Base-by-base conservation (phyloP, 1,140 invertebrate species). In the Drosophila kohkoa region DNA sequence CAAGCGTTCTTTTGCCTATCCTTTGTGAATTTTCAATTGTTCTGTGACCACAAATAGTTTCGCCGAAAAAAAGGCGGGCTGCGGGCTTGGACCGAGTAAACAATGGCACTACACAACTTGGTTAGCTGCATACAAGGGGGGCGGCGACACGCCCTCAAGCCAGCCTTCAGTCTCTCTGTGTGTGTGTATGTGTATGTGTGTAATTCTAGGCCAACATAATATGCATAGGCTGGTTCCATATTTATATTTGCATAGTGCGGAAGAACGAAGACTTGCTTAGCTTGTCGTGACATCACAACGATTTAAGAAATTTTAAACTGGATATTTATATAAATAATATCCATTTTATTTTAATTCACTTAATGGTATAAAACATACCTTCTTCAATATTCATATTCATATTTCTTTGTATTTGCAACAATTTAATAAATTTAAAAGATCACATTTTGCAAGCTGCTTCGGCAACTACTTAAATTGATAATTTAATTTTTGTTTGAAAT, bases 21-120 rank as follows among this genome's bases (percentile, higher is more conserved):
- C 58, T 70, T 70, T 70, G 67, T 70, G 67, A 28, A 59, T 62
- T 62, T 60, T 62, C 67, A 70, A 70, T 70, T 62, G 67, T 70
- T 54, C 67, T 62, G 46, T 35, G 67, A 70, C 67, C 67, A 60
- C 58, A 60, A 70, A 70, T 70, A 70, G 67, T 70, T 70, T 45
- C 28, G 49, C 55, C 57, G 13, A 38, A 60, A 70, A 25, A 62
- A 54, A 65, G 8, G 46, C 16, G 10, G 48, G 48, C 62, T 64
- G 55, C 57, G 32, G 57, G 57, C 45, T 32, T 16, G 11, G 48
- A 38, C 35, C 63, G 38, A 62, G 48, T 30, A 70, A 70, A 70
- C 57, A 70, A 70, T 43, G 35, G 45, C 57, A 45, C 49, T 65
- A 65, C 51, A 65, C 4, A 52, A 25, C 2, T 64, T 51, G 13